Evolutionary conservation across 2,113 vertebrate species (phyloP), one percentile per base, ranked within the genome.

Genomic region (Hipposideros armiger): DNA sequence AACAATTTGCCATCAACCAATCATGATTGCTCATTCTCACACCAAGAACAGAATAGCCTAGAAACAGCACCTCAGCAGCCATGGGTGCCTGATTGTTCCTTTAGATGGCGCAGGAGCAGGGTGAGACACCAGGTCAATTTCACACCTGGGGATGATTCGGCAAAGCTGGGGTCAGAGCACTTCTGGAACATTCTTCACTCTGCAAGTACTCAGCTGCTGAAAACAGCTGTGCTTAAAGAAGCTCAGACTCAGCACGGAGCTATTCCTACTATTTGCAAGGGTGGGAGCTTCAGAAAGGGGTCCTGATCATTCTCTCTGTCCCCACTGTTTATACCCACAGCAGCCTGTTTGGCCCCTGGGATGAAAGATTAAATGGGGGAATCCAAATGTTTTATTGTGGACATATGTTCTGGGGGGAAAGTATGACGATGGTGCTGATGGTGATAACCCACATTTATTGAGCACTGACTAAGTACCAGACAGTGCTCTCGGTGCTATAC

Each of bases 141-240:
- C 42, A 62, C 5, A 73, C 32, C 9, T 1, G 47, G 54, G 70
- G 56, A 40, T 1, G 19, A 86, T 64, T 52, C 15, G 16, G 54
- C 72, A 90, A 91, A 93, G 74, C 24, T 11, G 17, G 72, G 62
- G 19, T 78, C 52, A 20, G 36, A 77, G 67, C 76, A 66, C 81
- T 85, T 93, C 92, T 85, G 94, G 85, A 96, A 91, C 86, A 90
- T 81, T 74, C 94, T 73, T 50, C 87, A 67, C 54, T 50, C 67
- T 77, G 52, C 20, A 64, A 62, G 85, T 76, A 62, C 93, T 96
- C 91, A 96, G 95, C 94, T 96, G 92, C 90, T 94, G 36, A 60
- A 52, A 72, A 90, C 96, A 95, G 96, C 96, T 98, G 95, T 72
- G 54, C 36, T 76, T 22, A 15, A 80, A 64, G 73, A 83, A 45